These are phyloP conservation scores for Pteronotus mesoamericanus DNA, from an alignment of 2,797 vertebrate species.

Conservation along the genomic window DNA sequence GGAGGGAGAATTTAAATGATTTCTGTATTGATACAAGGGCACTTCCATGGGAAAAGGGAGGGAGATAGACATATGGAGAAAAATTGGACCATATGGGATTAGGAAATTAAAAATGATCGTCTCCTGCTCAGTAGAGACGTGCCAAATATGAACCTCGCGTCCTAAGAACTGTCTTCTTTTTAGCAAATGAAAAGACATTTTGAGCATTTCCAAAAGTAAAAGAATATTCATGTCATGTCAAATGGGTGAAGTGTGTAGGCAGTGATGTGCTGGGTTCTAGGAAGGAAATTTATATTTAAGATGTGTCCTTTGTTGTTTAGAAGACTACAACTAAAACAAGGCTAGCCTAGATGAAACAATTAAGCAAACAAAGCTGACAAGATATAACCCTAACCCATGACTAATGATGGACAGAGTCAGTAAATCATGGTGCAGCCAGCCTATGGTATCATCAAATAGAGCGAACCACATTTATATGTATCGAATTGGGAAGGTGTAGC, in stretches of 20 bases:
- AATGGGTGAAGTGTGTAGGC: background rate
- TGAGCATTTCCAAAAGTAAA: conserved; percentile 45
- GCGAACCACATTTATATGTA: background rate
- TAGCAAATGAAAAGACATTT: background rate
- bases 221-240: conserved; percentile 27
- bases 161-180: background rate
- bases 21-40: background rate
- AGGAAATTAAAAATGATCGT: conserved; percentile 20
- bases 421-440: background rate
- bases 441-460: background rate
- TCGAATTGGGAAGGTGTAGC: background rate
- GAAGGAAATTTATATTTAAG: conserved; percentile 14
- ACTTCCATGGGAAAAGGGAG: background rate
- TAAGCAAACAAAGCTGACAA: background rate
- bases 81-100: conserved; percentile 30
- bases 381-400: background rate
- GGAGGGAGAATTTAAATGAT: background rate
- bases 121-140: background rate
- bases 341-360: background rate
- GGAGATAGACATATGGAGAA: background rate
- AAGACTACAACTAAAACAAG: background rate
- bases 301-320: background rate
- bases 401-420: background rate
- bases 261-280: background rate
- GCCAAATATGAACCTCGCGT: background rate